Evolutionary conservation across 2,113 vertebrate genomes (phyloP).

Genomic region (Corythoichthys haematopterus): DNA sequence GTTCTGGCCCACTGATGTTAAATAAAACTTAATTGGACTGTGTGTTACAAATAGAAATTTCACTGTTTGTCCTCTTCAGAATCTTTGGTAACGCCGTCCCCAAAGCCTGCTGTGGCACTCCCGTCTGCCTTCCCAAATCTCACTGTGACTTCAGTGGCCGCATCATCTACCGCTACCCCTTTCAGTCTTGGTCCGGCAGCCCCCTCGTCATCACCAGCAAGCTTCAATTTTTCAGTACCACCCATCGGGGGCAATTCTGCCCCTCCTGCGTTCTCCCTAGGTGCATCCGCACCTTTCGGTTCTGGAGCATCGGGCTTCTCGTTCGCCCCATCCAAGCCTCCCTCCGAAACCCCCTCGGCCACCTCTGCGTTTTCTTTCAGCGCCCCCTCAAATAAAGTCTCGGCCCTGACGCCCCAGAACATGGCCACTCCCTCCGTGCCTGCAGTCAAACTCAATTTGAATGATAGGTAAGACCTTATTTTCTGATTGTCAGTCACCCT

Average conservation of each 20-base stretch:
- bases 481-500: background rate
- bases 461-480: slow-evolving; percentile 75
- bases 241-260: slow-evolving; percentile 29
- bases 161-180: slow-evolving; percentile 22
- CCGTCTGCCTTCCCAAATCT: slow-evolving; percentile 28
- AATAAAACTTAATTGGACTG: background rate
- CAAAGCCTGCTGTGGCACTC: slow-evolving; percentile 32
- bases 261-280: slow-evolving; percentile 67
- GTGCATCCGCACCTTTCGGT: slow-evolving; percentile 54
- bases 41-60: background rate
- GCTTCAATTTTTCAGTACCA: slow-evolving; percentile 66
- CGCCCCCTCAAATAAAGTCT: slow-evolving; percentile 63
- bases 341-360: slow-evolving; percentile 28
- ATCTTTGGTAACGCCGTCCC: slow-evolving; percentile 30
- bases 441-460: slow-evolving; percentile 83
- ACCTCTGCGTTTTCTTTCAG: slow-evolving; percentile 67
- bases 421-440: slow-evolving; percentile 48
- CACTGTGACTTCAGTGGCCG: slow-evolving; percentile 16
- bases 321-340: slow-evolving; percentile 44
- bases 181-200: slow-evolving; percentile 37
- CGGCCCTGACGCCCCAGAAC: slow-evolving; percentile 38
- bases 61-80: slow-evolving; percentile 33
- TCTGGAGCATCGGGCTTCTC: slow-evolving; percentile 40
- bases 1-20: background rate
- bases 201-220: slow-evolving; percentile 32